A percentile compares a stretch with the other conserved stretches of the same genome.
phyloP scores from a whole-genome alignment of 2,888 invertebrate species.

The Amiota minor region DNA sequence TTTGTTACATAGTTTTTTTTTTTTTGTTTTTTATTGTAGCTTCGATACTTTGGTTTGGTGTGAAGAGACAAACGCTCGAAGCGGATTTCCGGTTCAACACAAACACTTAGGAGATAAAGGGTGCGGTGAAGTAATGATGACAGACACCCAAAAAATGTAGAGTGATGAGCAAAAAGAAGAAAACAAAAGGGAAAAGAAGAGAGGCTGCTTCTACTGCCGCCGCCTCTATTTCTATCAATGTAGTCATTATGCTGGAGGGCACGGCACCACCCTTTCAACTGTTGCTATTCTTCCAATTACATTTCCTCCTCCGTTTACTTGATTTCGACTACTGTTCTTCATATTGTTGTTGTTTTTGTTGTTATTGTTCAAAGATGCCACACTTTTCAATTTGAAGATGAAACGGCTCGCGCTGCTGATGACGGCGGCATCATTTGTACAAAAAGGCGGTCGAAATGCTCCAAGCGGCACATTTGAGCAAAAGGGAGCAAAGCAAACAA shows the following conservation, averaged over 20 bases:
- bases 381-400: slow-evolving; percentile 12
- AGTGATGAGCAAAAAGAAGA: no score
- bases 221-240: not conserved
- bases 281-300: not conserved
- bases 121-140: no score
- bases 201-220: no score
- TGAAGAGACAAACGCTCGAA: slow-evolving; percentile 24
- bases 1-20: no score
- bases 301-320: not conserved
- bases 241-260: not conserved
- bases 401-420: not conserved
- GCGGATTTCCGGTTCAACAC: slow-evolving; percentile 34
- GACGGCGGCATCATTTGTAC: not conserved
- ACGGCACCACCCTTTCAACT: not conserved
- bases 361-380: not conserved
- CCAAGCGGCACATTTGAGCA: not conserved
- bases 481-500: slow-evolving; percentile 46
- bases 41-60: not conserved
- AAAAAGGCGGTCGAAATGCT: no score
- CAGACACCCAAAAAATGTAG: no score
- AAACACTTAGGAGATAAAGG: not conserved
- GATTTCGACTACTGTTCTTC: not conserved
- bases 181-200: no score
- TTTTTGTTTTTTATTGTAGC: no score
- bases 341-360: not conserved